A percentile compares a stretch with the other conserved stretches of the same genome.
Evolutionary conservation across 2,113 vertebrate species (phyloP).

Genomic region (Microtus richardsoni): DNA sequence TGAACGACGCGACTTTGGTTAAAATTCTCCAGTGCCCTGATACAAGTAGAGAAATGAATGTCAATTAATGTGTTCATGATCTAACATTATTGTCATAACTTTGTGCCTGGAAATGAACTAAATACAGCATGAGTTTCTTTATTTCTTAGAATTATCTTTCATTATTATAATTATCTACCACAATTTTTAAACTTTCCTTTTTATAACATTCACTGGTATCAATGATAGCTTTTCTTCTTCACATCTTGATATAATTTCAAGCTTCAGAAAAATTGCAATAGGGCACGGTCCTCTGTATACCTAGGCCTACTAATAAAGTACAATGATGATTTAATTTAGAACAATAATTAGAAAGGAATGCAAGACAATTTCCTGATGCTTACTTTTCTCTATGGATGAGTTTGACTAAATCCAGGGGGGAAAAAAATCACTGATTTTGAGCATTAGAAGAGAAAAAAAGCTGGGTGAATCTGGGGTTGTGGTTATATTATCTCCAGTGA

Average conservation of each 20-base stretch:
- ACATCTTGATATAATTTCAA: constrained; percentile 1
- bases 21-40: neutral
- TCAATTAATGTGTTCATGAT: neutral
- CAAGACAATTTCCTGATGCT: neutral
- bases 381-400: neutral
- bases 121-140: neutral
- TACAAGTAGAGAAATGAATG: neutral
- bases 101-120: neutral
- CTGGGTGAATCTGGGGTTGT: neutral
- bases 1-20: neutral
- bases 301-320: neutral
- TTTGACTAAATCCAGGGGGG: neutral
- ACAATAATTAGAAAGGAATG: neutral
- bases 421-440: neutral
- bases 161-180: constrained; percentile 17
- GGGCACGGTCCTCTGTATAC: neutral
- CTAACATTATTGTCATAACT: neutral
- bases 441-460: neutral
- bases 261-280: neutral
- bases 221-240: neutral
- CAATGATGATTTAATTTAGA: neutral
- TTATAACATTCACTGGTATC: neutral
- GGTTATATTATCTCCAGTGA: neutral
- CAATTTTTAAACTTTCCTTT: neutral
- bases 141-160: constrained; percentile 24